Evolutionary conservation across 2,888 invertebrate species (phyloP), one percentile per base, ranked within the genome.

Genomic region (Pedicia rivosa): DNA sequence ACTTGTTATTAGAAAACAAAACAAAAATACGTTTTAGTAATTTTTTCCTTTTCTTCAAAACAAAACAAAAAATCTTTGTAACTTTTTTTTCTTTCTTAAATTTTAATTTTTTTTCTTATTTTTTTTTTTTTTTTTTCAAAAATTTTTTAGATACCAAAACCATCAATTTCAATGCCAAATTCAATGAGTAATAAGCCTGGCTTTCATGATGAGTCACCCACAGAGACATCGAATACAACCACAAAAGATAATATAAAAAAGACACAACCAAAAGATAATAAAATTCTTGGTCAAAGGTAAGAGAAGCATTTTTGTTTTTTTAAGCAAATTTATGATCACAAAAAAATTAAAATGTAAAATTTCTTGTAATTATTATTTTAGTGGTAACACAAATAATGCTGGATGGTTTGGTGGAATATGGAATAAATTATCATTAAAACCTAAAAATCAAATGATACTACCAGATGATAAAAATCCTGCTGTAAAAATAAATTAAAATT

Each of bases 381-480:
- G 13, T 14, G 20, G 32, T 32, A 20, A 12, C 52, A 55, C 31
- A 44, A 58, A 59, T 48, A n/a, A n/a, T n/a, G 52, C 57, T 9
- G 78, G 84, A 38, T 88, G 90, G 84, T 78, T 91, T 52, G 86
- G 86, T 43, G 86, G 87, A 35, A 69, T 90, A 49, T 82, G 84
- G 65, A 82, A 74, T 58, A 84, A 83, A 61, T 67, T 88, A 40
- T 70, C 82, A 14, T 68, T 81, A 37, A 79, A 81, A 47, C 78
- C 83, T 30, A 87, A 84, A 63, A 91, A 90, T 68, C 90, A 91
- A 68, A 91, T 91, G 88, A 90, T 83, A 53, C 67, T 94, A 47
- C 92, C 94, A 2, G 91, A 92, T 63, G 92, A 94, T 63, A 90
- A 80, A 59, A 82, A 92, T 65, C 90, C 88, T 43, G 66, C 81